A percentile compares a stretch with the other conserved stretches of the same genome.
These are phyloP conservation scores for Zaprionus lachaisei DNA, from an alignment of 1,140 invertebrate species.

Conservation along the genomic window DNA sequence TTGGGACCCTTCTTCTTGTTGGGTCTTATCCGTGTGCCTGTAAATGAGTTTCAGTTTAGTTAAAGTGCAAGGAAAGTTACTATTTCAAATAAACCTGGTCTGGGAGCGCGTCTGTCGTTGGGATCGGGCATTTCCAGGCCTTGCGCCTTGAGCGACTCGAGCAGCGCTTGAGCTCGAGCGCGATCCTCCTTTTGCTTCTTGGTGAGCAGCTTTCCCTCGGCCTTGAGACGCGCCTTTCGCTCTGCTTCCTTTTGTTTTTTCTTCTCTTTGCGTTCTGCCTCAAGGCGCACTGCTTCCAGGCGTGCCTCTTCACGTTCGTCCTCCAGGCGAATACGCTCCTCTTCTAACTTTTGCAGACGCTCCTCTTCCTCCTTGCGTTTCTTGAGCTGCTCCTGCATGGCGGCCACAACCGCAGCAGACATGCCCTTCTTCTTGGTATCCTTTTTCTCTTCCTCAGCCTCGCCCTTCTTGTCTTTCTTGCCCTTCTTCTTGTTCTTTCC, in stretches of 20 bases:
- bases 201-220: slow-evolving; percentile 97
- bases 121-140: slow-evolving; percentile 89
- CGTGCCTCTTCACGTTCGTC: slow-evolving; percentile 90
- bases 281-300: slow-evolving; percentile 90
- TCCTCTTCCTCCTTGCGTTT: slow-evolving; percentile 97
- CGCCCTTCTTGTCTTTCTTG: slow-evolving; percentile 86
- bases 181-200: slow-evolving; percentile 96
- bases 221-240: slow-evolving; percentile 95
- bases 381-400: slow-evolving; percentile 95
- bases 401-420: slow-evolving; percentile 91
- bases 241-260: slow-evolving; percentile 98
- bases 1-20: slow-evolving; percentile 88
- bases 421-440: slow-evolving; percentile 87
- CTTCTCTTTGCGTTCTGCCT: slow-evolving; percentile 94
- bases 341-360: slow-evolving; percentile 90
- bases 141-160: slow-evolving; percentile 94
- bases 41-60: background rate
- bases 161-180: slow-evolving; percentile 93
- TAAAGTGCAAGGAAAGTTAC: rapidly evolving
- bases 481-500: slow-evolving; percentile 87
- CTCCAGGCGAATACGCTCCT: slow-evolving; percentile 90
- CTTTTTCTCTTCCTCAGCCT: slow-evolving; percentile 86
- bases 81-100: slow-evolving; percentile 85
- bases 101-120: slow-evolving; percentile 88
- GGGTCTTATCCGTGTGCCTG: slow-evolving; percentile 88